Conservation (phyloP, 1,140 invertebrate genomes). For the Medauroidea extradentata region DNA sequence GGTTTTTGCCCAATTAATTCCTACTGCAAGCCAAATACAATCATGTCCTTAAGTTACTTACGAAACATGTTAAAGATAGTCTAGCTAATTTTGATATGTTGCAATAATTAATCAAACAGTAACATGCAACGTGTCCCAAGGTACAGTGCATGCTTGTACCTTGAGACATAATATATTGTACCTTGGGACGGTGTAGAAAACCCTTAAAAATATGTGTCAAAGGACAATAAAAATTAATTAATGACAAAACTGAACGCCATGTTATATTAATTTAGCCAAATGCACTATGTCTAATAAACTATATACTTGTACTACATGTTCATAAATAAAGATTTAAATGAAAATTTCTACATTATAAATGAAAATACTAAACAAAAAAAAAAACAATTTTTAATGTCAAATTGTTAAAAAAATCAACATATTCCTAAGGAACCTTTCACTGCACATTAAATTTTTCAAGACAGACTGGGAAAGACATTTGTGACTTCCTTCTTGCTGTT, state of each 20-base stretch:
- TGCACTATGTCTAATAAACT: neutral
- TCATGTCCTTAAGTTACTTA: neutral
- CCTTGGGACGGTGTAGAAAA: neutral
- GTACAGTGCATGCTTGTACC: conserved; percentile 2
- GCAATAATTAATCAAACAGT: neutral
- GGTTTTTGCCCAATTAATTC: neutral
- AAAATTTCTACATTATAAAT: neutral
- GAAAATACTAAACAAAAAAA: neutral
- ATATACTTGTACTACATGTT: neutral
- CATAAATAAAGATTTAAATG: neutral
- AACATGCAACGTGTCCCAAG: conserved; percentile 1
- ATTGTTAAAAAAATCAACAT: neutral
- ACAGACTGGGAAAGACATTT: too few species aligned
- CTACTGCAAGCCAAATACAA: neutral
- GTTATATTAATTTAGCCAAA: neutral
- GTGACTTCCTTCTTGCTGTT: too few species aligned
- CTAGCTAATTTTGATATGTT: neutral
- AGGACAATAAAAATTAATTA: neutral
- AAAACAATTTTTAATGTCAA: neutral
- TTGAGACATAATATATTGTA: neutral
- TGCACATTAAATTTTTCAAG: too few species aligned
- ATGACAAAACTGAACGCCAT: too few species aligned
- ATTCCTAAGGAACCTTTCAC: too few species aligned
- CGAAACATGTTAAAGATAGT: too few species aligned
- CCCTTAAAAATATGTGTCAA: neutral